Conservation (phyloP, 1,140 invertebrate genomes). For the Drosophila repletoides region DNA sequence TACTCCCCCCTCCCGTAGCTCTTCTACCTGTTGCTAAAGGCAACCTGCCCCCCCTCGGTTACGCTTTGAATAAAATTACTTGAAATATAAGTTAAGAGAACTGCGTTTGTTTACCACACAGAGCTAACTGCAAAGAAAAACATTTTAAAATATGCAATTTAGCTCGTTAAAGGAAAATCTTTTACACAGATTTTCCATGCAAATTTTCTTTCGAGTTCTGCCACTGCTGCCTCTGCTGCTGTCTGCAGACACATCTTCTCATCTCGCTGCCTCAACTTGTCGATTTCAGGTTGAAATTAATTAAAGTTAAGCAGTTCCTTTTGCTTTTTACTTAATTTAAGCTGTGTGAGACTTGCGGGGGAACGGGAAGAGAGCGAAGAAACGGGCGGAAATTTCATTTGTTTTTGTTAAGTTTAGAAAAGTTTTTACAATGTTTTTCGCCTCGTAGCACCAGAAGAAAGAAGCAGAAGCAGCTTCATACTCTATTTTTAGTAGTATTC, state of each 20-base stretch:
- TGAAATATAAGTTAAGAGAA: constrained; percentile 4
- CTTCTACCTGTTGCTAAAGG: neutral
- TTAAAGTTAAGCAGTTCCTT: constrained; percentile 28
- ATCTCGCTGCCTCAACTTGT: neutral
- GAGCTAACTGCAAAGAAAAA: constrained; percentile 22
- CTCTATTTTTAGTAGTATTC: constrained; percentile 3
- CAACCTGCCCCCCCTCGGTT: neutral
- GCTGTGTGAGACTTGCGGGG: no score
- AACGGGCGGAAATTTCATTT: constrained; percentile 33
- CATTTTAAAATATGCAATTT: constrained; percentile 28
- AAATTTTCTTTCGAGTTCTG: constrained; percentile 10
- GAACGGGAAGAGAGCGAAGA: neutral
- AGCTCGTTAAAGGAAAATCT: constrained; percentile 28
- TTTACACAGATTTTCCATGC: constrained; percentile 17
- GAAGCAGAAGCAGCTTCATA: no score
- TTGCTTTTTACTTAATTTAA: neutral
- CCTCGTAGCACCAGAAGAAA: constrained; percentile 8
- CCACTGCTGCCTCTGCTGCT: neutral
- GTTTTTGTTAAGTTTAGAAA: constrained; percentile 35
- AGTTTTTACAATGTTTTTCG: constrained; percentile 38
- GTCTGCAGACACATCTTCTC: neutral
- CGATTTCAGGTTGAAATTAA: constrained; percentile 36
- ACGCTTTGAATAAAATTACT: neutral
- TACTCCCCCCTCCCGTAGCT: neutral
- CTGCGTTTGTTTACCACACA: constrained; percentile 14